Evolutionary conservation across 2,888 invertebrate species (phyloP), one percentile per base, ranked within the genome.

Genomic region (Gasteruption jaculator): DNA sequence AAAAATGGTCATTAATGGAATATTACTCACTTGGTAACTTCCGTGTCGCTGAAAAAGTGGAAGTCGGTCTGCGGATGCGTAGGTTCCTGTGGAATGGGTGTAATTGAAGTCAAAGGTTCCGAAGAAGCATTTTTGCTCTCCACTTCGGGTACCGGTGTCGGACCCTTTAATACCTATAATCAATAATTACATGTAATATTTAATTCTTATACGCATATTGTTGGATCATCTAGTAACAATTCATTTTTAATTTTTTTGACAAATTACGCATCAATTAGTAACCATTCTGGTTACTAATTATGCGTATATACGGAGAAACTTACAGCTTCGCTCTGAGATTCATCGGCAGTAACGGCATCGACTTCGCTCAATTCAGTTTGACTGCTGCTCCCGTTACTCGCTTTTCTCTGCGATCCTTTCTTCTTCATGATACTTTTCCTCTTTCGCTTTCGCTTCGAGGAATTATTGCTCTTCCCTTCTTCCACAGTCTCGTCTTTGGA

Each of bases 1-100:
- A 4, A 20, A 4, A 20, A 3, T 5, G 4, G 15, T 4, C 7
- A 15, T 6, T 11, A 11, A 25, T 11, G 10, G n/a, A 12, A 29
- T 19, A 18, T 6, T 4, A 52, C 63, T 56, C 50, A 69, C 70
- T 65, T 80, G n/a, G 85, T 85, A 35, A 90, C 75, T 74, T 95
- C 94, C 0, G 90, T 88, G 65, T 95, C 95, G 65, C 94, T 94
- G 73, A 90, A 94, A 75, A 93, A 93, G 66, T 92, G 87, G 54
- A 86, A 82, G 65, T 86, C 86, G 7, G 80, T 76, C 60, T 82
- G 82, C 22, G 75, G 73, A 54, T 68, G 67, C 39, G 71, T 60
- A 15, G 71, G 60, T 24, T 76, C 74, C 27, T 73, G 57, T 2
- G 63, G 50, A 38, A 33, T 11, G n/a, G n/a, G n/a, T n/a, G n/a